Conservation (phyloP, 2,797 vertebrate species). For the Dendrocincla fuliginosa region DNA sequence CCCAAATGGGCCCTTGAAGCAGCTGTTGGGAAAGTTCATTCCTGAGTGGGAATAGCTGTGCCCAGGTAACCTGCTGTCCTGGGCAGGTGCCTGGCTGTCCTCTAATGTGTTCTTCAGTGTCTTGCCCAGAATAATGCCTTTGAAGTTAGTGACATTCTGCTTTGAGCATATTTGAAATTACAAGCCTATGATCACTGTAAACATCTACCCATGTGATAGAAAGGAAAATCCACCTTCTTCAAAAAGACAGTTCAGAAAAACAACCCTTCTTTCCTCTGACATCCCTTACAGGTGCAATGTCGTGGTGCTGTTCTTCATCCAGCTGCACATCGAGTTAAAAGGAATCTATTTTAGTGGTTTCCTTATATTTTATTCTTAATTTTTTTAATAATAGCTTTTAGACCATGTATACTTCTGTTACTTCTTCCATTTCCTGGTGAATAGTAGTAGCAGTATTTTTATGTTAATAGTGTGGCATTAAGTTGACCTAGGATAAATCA, state of each 20-base stretch:
- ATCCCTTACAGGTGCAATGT: neutral
- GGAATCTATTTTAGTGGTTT: neutral
- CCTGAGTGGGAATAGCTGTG: rapidly evolving
- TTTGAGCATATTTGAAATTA: neutral
- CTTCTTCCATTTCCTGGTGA: neutral
- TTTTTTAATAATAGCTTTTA: neutral
- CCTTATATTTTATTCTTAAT: neutral
- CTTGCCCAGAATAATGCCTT: neutral
- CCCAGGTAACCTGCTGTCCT: neutral
- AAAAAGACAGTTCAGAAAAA: neutral
- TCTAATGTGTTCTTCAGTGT: neutral
- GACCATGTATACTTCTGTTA: neutral
- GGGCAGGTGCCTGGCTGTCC: neutral
- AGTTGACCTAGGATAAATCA: neutral
- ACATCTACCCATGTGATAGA: neutral
- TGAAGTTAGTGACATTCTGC: neutral
- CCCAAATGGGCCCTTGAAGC: neutral
- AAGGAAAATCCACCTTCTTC: neutral
- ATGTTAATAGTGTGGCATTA: neutral
- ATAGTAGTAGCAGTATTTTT: neutral
- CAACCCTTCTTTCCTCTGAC: neutral
- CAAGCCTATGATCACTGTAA: neutral
- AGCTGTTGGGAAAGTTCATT: neutral
- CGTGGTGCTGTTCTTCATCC: neutral
- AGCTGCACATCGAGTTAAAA: neutral